These are phyloP conservation scores for Bergia puertoricense DNA, from an alignment of 92 coral and sea anemone species.

Conservation along the genomic window DNA sequence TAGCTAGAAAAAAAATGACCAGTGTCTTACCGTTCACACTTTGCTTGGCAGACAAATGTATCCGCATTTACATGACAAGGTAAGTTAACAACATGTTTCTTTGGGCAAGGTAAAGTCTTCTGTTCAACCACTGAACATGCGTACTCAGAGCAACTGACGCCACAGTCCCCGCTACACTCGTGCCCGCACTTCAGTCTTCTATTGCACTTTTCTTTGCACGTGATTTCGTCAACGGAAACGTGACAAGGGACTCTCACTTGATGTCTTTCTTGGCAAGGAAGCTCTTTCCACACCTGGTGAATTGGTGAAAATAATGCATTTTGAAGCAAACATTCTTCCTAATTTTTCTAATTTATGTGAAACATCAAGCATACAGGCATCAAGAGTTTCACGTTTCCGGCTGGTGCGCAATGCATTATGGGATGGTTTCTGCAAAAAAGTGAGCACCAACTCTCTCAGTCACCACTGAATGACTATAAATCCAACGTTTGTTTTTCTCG, in stretches of 20 bases:
- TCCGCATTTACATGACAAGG: constrained; percentile 5
- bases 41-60: constrained; percentile 5
- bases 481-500: too few relatives aligned
- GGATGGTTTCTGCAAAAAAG: too few relatives aligned
- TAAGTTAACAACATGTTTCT: constrained; percentile 18
- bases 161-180: constrained; percentile 41
- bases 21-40: constrained; percentile 21
- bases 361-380: too few relatives aligned
- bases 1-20: too few relatives aligned
- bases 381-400: too few relatives aligned
- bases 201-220: constrained; percentile 43
- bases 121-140: constrained; percentile 21
- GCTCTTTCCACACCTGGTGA: constrained; percentile 17
- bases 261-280: constrained; percentile 22
- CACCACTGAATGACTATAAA: too few relatives aligned
- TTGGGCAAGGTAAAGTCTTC: constrained; percentile 51
- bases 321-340: background rate
- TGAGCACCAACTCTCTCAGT: too few relatives aligned
- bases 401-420: too few relatives aligned
- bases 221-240: constrained; percentile 14
- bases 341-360: background rate
- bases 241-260: constrained; percentile 14
- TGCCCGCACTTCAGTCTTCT: constrained; percentile 48
- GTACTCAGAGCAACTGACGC: constrained; percentile 14
- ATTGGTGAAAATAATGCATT: background rate